Evolutionary conservation across 37 sponge, comb jelly and placozoan genomes (phyloP).

Genomic region (Dysidea cf. avara): DNA sequence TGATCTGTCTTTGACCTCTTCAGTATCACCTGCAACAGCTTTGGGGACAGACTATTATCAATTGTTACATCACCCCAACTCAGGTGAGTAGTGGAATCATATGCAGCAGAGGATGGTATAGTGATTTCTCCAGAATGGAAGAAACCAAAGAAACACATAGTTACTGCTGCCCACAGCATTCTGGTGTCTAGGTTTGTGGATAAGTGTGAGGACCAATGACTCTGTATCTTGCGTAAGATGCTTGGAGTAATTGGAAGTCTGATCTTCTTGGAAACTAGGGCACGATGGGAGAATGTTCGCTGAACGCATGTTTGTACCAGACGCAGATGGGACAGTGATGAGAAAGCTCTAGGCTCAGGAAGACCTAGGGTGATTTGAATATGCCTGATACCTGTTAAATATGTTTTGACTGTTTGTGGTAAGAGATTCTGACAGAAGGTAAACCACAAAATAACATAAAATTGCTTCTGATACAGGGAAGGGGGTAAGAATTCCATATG

Average conservation of each 20-base stretch:
- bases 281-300: not conserved
- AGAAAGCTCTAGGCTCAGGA: conserved; percentile 31
- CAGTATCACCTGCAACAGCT: not conserved
- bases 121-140: too few species aligned
- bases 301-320: conserved; percentile 40
- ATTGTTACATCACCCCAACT: not conserved
- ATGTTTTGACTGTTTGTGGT: conserved; percentile 49
- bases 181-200: not conserved
- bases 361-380: conserved; percentile 35
- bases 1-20: not conserved
- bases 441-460: conserved; percentile 22
- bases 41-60: not conserved
- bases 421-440: conserved; percentile 17
- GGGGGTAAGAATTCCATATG: conserved; percentile 12
- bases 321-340: conserved; percentile 34
- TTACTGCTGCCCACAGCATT: conserved; percentile 1
- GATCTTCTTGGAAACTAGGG: not conserved
- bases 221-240: not conserved
- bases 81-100: too few species aligned
- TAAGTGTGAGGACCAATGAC: not conserved
- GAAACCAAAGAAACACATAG: too few species aligned
- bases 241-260: not conserved
- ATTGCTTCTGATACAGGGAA: conserved; percentile 42
- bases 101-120: not conserved
- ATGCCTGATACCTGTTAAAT: conserved; percentile 50